A percentile compares a stretch with the other conserved stretches of the same genome.
Evolutionary conservation across 2,797 vertebrate genomes (phyloP).

Genomic region (Pipistrellus pygmaeus): DNA sequence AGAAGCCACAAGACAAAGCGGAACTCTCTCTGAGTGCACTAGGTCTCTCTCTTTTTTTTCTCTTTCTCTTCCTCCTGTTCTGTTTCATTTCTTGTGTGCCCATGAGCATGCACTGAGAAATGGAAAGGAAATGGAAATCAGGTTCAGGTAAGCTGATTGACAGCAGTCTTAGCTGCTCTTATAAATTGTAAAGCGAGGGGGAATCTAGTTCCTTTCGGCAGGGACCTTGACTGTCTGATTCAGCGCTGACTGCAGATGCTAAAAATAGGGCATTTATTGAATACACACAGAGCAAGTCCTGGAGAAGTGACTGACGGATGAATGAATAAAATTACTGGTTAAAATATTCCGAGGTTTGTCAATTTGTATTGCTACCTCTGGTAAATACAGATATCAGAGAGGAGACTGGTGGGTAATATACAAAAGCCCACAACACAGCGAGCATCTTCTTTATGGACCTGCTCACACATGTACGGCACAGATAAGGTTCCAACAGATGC

Average conservation of each 20-base stretch:
- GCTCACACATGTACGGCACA: background rate
- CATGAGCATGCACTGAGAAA: slow-evolving; percentile 9
- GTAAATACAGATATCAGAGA: background rate
- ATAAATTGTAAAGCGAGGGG: background rate
- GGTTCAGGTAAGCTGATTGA: slow-evolving; percentile 2
- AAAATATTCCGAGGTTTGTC: slow-evolving; percentile 19
- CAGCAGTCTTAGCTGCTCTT: slow-evolving; percentile 4
- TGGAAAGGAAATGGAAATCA: slow-evolving; percentile 35
- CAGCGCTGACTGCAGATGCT: background rate
- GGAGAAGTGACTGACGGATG: background rate
- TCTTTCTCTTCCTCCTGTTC: background rate
- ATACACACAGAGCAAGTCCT: background rate
- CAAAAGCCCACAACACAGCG: background rate
- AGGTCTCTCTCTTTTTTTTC: background rate
- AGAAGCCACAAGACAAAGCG: background rate
- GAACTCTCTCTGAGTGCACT: background rate
- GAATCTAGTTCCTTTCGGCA: background rate
- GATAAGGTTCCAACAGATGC: background rate
- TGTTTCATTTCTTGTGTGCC: background rate
- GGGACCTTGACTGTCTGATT: background rate
- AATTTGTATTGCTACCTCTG: background rate
- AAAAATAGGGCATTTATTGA: background rate
- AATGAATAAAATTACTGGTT: background rate
- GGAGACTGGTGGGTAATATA: background rate
- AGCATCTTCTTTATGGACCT: background rate